Conservation (phyloP, 2,888 invertebrate species). For the Cephus spinipes region DNA sequence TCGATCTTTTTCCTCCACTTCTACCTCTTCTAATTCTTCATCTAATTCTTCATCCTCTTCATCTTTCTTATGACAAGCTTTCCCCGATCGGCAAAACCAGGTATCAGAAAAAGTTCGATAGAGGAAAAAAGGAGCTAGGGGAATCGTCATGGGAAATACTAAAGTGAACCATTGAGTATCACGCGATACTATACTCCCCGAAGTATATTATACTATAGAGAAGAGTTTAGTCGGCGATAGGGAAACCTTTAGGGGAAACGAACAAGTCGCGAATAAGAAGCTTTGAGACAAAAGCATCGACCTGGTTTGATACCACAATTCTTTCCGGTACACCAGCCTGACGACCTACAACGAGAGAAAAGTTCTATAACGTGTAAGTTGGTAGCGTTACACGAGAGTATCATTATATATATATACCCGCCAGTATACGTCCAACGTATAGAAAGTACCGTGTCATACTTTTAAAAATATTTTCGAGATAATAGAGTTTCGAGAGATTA, state of each 20-base stretch:
- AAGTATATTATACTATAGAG: slow-evolving; percentile 8
- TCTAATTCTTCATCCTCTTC: not conserved
- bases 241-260: not conserved
- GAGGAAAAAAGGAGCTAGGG: not conserved
- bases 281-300: slow-evolving; percentile 6
- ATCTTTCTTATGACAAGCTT: not conserved
- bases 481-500: not conserved
- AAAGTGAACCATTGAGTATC: not conserved
- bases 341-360: not conserved
- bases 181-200: not conserved
- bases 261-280: slow-evolving; percentile 20
- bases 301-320: slow-evolving; percentile 17
- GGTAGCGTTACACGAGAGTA: not conserved
- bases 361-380: not conserved
- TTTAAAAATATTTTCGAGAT: not conserved
- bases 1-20: not conserved
- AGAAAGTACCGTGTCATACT: not conserved
- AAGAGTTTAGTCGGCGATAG: not conserved
- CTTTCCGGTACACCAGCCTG: slow-evolving; percentile 8
- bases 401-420: not conserved
- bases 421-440: not conserved
- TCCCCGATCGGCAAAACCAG: slow-evolving; percentile 5
- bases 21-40: not conserved
- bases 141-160: not conserved
- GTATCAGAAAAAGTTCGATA: slow-evolving; percentile 1